Evolutionary conservation across 2,113 vertebrate species (phyloP), one percentile per base, ranked within the genome.

Genomic region (Dissostichus mawsoni): DNA sequence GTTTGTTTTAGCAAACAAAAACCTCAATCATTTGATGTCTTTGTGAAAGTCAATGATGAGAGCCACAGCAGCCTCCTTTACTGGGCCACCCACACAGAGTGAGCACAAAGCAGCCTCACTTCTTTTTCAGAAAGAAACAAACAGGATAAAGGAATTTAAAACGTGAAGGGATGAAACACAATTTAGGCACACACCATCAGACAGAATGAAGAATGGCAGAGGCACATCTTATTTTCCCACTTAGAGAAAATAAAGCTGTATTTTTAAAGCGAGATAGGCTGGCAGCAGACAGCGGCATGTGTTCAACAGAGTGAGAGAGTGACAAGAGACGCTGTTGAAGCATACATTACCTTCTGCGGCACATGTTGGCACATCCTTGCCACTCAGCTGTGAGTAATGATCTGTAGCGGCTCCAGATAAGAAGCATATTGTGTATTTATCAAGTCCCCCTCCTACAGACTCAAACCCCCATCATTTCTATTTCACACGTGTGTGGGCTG

Each of bases 241-340:
- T 70, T 56, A 67, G 9, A 72, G 25, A 48, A n/a, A 58, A 57
- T 78, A 56, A 75, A 51, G 52, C 45, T 76, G 59, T 53, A 14
- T 82, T 66, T 76, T 62, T 17, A 76, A 55, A 76, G 61, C 0
- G 45, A 80, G 72, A 76, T 71, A 55, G 51, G 74, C 41, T 47
- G 70, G 65, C 33, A 52, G 76, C 47, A 47, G 45, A 69, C 62
- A 59, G 58, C 71, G 41, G n/a, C 45, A 25, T 41, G 47, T 58
- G 74, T 70, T 81, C 76, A 33, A 65, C 77, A 36, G 74, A 72
- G 62, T 48, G 25, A 65, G 7, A 62, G 73, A 63, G 67, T 74
- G 75, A 74, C 80, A 82, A 77, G 58, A 76, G 75, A 75, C 64
- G 25, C 63, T 78, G 80, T 76, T 68, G 52, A 78, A 75, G 68